Conservation (phyloP, 2,113 vertebrate genomes). For the Corynorhinus townsendii region DNA sequence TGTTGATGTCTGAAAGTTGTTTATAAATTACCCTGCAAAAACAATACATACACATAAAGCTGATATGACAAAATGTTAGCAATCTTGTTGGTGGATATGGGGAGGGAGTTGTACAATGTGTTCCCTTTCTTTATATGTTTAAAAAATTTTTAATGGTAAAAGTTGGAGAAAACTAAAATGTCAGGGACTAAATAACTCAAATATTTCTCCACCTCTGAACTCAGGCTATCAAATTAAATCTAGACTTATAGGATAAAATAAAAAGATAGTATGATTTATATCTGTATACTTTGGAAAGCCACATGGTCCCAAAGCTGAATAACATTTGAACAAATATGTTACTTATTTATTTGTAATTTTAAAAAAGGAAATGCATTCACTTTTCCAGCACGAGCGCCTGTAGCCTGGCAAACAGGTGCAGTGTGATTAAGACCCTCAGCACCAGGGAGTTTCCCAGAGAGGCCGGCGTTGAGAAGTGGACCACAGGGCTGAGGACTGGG, state of each 20-base stretch:
- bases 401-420: not conserved
- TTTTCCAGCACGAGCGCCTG: not conserved
- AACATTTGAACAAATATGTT: not conserved
- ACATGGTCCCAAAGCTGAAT: not conserved
- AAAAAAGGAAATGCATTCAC: not conserved
- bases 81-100: not conserved
- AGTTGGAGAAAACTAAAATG: not conserved
- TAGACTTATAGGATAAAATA: not conserved
- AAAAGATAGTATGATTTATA: not conserved
- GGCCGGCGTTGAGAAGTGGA: rapidly evolving
- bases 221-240: not conserved
- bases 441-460: not conserved
- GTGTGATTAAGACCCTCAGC: not conserved
- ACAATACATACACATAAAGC: not conserved
- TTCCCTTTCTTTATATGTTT: not conserved
- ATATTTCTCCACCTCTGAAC: not conserved
- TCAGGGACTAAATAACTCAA: not conserved
- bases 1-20: not conserved
- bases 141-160: not conserved
- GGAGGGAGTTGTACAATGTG: not conserved
- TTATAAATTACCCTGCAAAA: not conserved
- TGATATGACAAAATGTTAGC: not conserved
- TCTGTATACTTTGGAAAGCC: not conserved
- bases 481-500: not conserved
- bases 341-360: not conserved